A percentile compares a stretch with the other conserved stretches of the same genome.
phyloP scores from a whole-genome alignment of 2,797 vertebrate genomes.

The Acanthis flammea region DNA sequence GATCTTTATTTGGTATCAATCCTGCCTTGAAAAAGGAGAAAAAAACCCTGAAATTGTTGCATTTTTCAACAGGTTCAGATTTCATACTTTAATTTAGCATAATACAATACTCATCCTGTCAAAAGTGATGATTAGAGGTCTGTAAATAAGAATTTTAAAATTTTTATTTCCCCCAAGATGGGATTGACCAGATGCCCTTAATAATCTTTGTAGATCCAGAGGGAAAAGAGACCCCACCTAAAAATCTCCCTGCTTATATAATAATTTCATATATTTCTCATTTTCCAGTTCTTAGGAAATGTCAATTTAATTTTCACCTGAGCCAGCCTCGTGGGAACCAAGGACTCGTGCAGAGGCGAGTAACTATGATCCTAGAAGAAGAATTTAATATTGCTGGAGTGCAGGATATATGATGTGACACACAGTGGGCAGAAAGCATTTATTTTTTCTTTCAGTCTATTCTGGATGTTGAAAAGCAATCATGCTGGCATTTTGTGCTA shows the following conservation, averaged over 20 bases:
- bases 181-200: background rate
- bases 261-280: background rate
- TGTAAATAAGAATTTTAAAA: background rate
- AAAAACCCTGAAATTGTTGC: fast-evolving
- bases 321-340: background rate
- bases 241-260: background rate
- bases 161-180: background rate
- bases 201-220: background rate
- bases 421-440: background rate
- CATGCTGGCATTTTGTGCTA: background rate
- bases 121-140: fast-evolving
- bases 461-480: background rate
- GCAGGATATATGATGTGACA: background rate
- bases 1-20: background rate
- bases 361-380: background rate
- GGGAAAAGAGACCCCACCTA: background rate
- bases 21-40: background rate
- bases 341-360: background rate
- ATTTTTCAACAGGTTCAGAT: background rate
- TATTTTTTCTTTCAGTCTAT: background rate
- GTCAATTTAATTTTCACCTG: background rate
- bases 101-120: background rate
- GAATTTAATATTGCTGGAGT: background rate
- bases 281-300: background rate
- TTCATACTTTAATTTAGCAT: background rate